These are phyloP conservation scores for Emmelina monodactyla DNA, from an alignment of 2,888 invertebrate genomes.

Conservation along the genomic window DNA sequence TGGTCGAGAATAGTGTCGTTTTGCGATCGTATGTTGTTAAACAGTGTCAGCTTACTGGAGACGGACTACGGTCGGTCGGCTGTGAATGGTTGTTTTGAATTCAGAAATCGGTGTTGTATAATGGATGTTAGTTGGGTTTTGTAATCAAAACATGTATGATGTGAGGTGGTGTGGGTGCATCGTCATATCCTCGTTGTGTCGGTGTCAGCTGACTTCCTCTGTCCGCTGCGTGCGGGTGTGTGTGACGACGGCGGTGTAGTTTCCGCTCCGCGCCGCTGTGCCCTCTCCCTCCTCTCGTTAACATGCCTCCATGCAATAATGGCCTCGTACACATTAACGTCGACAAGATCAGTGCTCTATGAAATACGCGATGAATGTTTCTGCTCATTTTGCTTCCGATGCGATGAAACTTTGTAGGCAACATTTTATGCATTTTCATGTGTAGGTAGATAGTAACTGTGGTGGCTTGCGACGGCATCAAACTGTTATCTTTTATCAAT, in stretches of 20 bases:
- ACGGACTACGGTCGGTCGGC: conserved; percentile 30
- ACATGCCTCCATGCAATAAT: neutral
- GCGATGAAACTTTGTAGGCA: neutral
- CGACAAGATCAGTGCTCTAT: no score
- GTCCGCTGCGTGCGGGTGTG: conserved; percentile 9
- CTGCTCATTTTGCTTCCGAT: no score
- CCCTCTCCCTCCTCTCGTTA: neutral
- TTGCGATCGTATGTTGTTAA: conserved; percentile 45
- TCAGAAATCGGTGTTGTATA: conserved; percentile 28
- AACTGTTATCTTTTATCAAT: conserved; percentile 60
- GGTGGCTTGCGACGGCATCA: conserved; percentile 12
- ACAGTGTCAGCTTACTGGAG: conserved; percentile 51
- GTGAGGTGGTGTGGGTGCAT: conserved; percentile 16
- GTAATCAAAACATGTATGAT: conserved; percentile 26
- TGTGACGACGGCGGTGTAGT: neutral
- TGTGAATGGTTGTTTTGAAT: conserved; percentile 32
- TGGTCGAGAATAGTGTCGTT: neutral
- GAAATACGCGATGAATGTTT: no score
- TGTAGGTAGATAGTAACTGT: conserved; percentile 1
- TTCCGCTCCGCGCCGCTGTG: neutral
- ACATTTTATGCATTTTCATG: neutral
- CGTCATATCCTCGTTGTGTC: neutral
- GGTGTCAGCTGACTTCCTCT: conserved; percentile 39
- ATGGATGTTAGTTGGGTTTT: conserved; percentile 24
- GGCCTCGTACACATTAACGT: neutral